Evolutionary conservation across 1,140 invertebrate genomes (phyloP).

Genomic region (Leptinotarsa defecta): DNA sequence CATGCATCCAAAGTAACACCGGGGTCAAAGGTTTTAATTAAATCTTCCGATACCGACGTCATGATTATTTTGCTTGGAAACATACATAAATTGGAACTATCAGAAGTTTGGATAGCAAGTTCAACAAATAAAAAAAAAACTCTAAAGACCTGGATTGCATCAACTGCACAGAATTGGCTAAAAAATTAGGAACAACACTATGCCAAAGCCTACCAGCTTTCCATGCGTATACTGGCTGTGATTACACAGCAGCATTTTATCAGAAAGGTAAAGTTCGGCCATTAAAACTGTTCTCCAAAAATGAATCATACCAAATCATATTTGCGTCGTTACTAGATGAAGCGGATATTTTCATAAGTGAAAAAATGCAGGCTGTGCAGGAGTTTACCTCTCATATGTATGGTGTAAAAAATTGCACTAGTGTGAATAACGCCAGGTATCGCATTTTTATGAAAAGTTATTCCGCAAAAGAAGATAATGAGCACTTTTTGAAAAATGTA

Average conservation of each 20-base stretch:
- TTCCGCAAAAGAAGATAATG: constrained; percentile 21
- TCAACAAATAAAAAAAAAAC: constrained; percentile 22
- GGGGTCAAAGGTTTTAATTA: constrained; percentile 26
- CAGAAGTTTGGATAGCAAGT: constrained; percentile 21
- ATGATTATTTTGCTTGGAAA: constrained; percentile 28
- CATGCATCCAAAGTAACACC: constrained; percentile 12
- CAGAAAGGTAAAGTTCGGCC: constrained; percentile 18
- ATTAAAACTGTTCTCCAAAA: constrained; percentile 18
- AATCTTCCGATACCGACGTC: constrained; percentile 26
- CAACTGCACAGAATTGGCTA: constrained; percentile 20
- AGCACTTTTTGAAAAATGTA: constrained; percentile 22
- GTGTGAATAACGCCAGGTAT: constrained; percentile 23
- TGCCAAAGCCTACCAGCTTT: constrained; percentile 23
- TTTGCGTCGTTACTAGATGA: constrained; percentile 23
- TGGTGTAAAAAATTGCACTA: constrained; percentile 23
- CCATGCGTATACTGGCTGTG: constrained; percentile 23
- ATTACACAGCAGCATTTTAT: constrained; percentile 28
- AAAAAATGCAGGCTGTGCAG: constrained; percentile 19
- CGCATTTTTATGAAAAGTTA: constrained; percentile 22
- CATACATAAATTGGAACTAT: constrained; percentile 20
- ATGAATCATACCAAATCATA: constrained; percentile 23
- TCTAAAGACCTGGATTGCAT: constrained; percentile 24
- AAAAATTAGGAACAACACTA: constrained; percentile 21
- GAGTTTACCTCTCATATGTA: constrained; percentile 16
- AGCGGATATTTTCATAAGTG: constrained; percentile 26